Evolutionary conservation across 2,797 vertebrate genomes (phyloP), one percentile per base, ranked within the genome.

Genomic region (Apogon talboti): DNA sequence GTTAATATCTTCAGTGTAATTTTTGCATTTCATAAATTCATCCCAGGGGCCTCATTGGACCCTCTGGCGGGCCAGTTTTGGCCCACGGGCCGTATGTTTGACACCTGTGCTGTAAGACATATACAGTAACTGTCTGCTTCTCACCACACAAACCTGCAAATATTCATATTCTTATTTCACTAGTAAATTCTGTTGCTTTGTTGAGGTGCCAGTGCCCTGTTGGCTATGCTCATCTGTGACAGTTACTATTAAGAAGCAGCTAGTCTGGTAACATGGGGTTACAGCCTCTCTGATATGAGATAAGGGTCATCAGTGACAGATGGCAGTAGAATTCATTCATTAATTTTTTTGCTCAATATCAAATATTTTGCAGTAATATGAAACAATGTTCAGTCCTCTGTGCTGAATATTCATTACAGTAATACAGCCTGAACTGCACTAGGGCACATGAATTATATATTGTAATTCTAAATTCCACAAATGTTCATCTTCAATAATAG

Each of bases 401-500:
- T 14, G n/a, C 28, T 56, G 16, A 74, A 61, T 55, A 56, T 52
- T 52, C 55, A 61, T 73, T 28, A 46, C 21, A 16, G 33, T 10
- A 35, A 35, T 35, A n/a, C 19, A 1, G 35, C 6, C 30, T 40
- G 30, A 59, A 55, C 45, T 45, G 18, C 60, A 19, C 15, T 16
- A 9, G 44, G 7, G 48, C 16, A 48, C 7, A 37, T 6, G 12
- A 58, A 50, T 15, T 38, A 57, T 19, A 5, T 14, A 12, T 53
- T 43, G 65, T 6, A 41, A 18, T 47, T 33, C 33, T 35, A 28
- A 53, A 14, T 63, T 64, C 38, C 15, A 10, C 15, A 43, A 19
- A 45, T 45, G n/a, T 50, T 56, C 5, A 5, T 18, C 7, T 41
- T 37, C 11, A 45, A 13, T 49, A 15, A 63, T 15, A 38, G 38